Conservation (phyloP, 2,888 invertebrate species). For the Leucozona laternaria region DNA sequence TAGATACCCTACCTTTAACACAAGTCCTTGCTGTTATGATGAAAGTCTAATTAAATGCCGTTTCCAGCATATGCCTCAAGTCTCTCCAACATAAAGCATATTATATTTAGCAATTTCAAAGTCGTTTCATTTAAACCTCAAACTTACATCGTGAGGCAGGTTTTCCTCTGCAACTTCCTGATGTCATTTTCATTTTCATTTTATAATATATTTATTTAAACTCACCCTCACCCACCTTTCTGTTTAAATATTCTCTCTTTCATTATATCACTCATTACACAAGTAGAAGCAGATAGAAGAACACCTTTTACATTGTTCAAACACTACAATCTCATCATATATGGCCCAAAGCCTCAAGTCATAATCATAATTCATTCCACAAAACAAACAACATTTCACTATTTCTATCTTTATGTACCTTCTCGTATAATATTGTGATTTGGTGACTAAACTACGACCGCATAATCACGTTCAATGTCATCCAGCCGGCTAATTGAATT, state of each 20-base stretch:
- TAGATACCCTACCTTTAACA: too few species aligned
- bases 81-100: too few species aligned
- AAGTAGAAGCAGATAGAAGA: neutral
- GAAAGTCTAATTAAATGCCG: too few species aligned
- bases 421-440: neutral
- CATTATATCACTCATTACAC: neutral
- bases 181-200: neutral
- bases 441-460: neutral
- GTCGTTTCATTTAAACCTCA: too few species aligned
- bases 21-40: too few species aligned
- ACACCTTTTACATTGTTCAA: constrained; percentile 27
- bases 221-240: neutral
- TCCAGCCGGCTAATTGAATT: constrained; percentile 57
- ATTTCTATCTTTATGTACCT: neutral
- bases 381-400: constrained; percentile 22
- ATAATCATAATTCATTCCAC: neutral
- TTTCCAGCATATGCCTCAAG: too few species aligned
- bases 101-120: too few species aligned
- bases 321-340: constrained; percentile 1
- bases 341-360: neutral
- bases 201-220: neutral
- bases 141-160: neutral
- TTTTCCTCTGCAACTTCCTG: neutral
- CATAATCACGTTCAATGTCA: constrained; percentile 53
- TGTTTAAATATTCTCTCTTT: neutral